Evolutionary conservation across 2,113 vertebrate species (phyloP).

Genomic region (Chauna torquata): DNA sequence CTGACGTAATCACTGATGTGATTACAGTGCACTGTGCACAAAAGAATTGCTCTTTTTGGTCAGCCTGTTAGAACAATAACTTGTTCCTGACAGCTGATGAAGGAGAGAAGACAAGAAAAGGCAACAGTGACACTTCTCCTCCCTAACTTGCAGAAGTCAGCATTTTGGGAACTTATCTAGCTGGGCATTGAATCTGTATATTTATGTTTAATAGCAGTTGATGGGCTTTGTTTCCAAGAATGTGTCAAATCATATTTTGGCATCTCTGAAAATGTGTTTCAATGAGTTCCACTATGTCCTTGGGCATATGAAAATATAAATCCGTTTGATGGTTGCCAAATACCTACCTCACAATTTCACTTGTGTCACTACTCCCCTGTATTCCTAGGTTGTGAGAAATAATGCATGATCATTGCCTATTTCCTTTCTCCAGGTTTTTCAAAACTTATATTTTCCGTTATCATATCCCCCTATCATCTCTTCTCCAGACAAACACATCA

Average conservation of each 20-base stretch:
- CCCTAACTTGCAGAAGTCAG: not conserved
- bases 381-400: not conserved
- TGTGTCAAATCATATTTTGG: not conserved
- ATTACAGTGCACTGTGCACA: not conserved
- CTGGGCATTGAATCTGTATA: not conserved
- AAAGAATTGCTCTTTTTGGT: not conserved
- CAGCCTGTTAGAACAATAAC: not conserved
- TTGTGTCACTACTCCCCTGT: not conserved
- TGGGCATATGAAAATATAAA: not conserved
- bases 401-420: not conserved
- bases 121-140: not conserved
- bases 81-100: not conserved
- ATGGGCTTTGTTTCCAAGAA: not conserved
- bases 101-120: not conserved
- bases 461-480: not conserved
- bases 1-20: not conserved
- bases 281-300: not conserved
- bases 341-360: not conserved
- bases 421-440: not conserved
- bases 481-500: not conserved
- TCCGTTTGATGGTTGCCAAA: not conserved
- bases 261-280: not conserved
- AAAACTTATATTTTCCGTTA: not conserved
- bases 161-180: rapidly evolving
- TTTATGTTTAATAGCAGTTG: not conserved